Percentiles rank a stretch among this genome's conserved stretches.
Evolutionary conservation across 2,113 vertebrate genomes (phyloP).

Genomic region (Petrocephalus microphthalmus): DNA sequence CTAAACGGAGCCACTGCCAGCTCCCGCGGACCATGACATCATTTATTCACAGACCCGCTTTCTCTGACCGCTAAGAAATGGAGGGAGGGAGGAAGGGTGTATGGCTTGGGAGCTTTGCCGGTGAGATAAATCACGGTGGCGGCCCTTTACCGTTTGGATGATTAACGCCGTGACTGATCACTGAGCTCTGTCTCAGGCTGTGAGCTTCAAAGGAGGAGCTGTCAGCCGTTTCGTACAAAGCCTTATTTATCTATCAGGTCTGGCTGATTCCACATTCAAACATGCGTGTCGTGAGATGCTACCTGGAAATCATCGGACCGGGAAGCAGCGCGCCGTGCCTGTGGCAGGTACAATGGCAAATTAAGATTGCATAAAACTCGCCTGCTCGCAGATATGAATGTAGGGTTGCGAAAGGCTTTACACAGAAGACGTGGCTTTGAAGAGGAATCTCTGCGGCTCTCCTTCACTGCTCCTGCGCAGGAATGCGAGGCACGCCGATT

Average conservation of each 20-base stretch:
- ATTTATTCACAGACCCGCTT: slow-evolving; percentile 35
- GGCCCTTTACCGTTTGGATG: not conserved
- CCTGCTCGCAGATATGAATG: not conserved
- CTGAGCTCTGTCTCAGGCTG: not conserved
- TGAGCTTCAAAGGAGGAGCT: not conserved
- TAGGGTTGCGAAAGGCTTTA: slow-evolving; percentile 25
- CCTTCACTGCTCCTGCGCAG: slow-evolving; percentile 14
- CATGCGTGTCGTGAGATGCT: not conserved
- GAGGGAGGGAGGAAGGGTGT: not conserved
- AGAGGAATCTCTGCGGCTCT: slow-evolving; percentile 18
- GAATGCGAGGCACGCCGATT: slow-evolving; percentile 9
- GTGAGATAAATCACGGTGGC: not conserved
- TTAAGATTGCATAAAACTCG: not conserved
- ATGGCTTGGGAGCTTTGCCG: not conserved
- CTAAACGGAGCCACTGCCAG: slow-evolving; percentile 41
- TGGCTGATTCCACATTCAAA: not conserved
- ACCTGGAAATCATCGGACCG: not conserved
- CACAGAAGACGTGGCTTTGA: slow-evolving; percentile 21
- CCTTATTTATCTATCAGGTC: not conserved
- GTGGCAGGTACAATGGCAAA: not conserved
- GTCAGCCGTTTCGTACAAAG: not conserved
- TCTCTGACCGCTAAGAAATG: not conserved
- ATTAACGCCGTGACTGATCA: not conserved
- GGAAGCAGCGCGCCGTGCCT: not conserved
- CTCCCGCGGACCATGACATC: slow-evolving; percentile 39